Evolutionary conservation across 2,888 invertebrate genomes (phyloP), one percentile per base, ranked within the genome.

Genomic region (Pocota personata): DNA sequence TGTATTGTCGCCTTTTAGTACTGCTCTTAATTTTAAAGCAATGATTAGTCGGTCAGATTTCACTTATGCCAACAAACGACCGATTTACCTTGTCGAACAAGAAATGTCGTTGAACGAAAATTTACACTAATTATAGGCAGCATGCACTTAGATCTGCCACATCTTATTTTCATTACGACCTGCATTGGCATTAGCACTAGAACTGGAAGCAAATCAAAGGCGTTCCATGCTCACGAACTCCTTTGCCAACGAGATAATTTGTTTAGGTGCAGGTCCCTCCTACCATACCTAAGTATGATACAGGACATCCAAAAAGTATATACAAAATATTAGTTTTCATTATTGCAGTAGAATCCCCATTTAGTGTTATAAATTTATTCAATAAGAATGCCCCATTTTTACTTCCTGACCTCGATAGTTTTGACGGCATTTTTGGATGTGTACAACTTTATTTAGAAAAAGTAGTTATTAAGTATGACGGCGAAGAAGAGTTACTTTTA

Each of bases 31-130:
- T 27, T 72, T 52, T 19, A 14, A 30, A 16, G 72, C 64, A 6
- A 60, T 55, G 32, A 62, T 64, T 19, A 35, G 24, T 35, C 62
- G 86, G 19, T 62, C 82, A 19, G 69, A 73, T 19, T 67, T 75
- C 14, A 37, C 71, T 10, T 87, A 78, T 24, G 27, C 67, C 3
- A 60, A 46, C 35, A 72, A 72, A 46, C 24, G 27, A 32, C 58
- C 72, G 4, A 24, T 24, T 24, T 24, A 24, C 24, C 24, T 24
- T 24, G 4, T 24, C 24, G 24, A 24, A 24, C 24, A 24, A 24
- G 24, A 24, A 24, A 24, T 24, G 24, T 24, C 24, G 24, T 24
- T 24, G 24, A 24, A 3, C n/a, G 24, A 24, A 24, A 24, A 24
- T 4, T 24, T 24, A 3, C 24, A 24, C 4, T 24, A 24, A 24